These are phyloP conservation scores for Thunnus albacares DNA, from an alignment of 2,797 vertebrate genomes.

Conservation along the genomic window DNA sequence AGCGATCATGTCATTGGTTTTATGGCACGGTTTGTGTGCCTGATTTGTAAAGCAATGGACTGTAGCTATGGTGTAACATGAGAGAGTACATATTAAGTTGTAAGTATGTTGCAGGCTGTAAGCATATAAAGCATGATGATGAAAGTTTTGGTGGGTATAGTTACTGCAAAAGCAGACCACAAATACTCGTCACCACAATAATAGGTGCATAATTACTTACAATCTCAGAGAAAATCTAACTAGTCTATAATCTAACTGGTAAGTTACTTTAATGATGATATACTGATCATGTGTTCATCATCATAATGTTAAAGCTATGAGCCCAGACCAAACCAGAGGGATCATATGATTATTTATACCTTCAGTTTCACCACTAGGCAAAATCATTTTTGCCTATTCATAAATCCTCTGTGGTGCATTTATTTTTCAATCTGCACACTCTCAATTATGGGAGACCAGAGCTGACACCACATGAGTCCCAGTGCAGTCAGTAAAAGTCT, in stretches of 20 bases:
- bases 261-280: conserved; percentile 11
- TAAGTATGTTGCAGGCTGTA: conserved; percentile 19
- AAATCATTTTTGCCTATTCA: neutral
- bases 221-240: neutral
- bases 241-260: neutral
- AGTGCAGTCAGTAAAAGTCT: conserved; percentile 21
- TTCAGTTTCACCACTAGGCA: neutral
- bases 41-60: conserved; percentile 36
- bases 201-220: conserved; percentile 22
- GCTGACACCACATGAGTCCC: conserved; percentile 21
- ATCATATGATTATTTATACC: conserved; percentile 28
- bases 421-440: conserved; percentile 35
- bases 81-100: conserved; percentile 21
- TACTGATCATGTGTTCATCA: neutral
- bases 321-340: conserved; percentile 17
- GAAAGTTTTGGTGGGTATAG: neutral
- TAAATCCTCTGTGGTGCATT: conserved; percentile 34
- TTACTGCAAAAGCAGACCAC: conserved; percentile 1
- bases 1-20: conserved; percentile 33
- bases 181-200: conserved; percentile 1
- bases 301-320: conserved; percentile 32
- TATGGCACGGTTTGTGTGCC: conserved; percentile 21
- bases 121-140: neutral
- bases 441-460: conserved; percentile 34
- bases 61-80: conserved; percentile 29